A percentile compares a stretch with the other conserved stretches of the same genome.
phyloP scores from a whole-genome alignment of 2,888 invertebrate species.

The Mactromeris polynyma region DNA sequence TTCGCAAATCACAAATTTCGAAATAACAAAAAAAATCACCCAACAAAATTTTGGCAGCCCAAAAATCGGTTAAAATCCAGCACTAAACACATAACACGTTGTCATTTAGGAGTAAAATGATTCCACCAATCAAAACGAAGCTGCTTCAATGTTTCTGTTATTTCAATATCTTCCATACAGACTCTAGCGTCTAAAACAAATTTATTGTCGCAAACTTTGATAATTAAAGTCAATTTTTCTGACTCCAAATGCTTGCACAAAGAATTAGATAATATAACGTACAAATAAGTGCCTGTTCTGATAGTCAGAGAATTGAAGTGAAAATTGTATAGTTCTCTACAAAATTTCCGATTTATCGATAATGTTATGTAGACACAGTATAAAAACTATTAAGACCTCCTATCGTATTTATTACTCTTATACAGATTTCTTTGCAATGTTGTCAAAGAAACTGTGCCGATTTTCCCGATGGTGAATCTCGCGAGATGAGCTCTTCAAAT shows the following conservation, averaged over 20 bases:
- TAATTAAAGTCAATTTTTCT: conserved; percentile 9
- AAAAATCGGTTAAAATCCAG: not conserved
- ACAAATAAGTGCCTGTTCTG: not conserved
- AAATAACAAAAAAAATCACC: not conserved
- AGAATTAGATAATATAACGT: not conserved
- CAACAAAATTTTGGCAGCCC: not conserved
- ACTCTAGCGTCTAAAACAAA: not conserved
- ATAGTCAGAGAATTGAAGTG: not conserved
- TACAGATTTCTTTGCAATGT: not conserved
- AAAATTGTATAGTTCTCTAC: not conserved
- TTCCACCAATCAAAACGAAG: not conserved
- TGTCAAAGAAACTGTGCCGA: not conserved
- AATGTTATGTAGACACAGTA: not conserved
- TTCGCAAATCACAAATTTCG: not conserved
- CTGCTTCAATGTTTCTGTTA: not conserved
- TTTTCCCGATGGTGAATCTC: too few species aligned
- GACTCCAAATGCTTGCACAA: not conserved
- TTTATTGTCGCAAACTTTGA: not conserved
- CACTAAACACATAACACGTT: not conserved
- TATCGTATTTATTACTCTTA: not conserved
- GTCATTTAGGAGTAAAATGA: not conserved
- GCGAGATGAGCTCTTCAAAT: not conserved
- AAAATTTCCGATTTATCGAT: conserved; percentile 19
- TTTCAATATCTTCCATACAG: not conserved
- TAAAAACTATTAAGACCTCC: not conserved